Evolutionary conservation across 2,797 vertebrate species (phyloP), one percentile per base, ranked within the genome.

Genomic region (Trachops cirrhosus): DNA sequence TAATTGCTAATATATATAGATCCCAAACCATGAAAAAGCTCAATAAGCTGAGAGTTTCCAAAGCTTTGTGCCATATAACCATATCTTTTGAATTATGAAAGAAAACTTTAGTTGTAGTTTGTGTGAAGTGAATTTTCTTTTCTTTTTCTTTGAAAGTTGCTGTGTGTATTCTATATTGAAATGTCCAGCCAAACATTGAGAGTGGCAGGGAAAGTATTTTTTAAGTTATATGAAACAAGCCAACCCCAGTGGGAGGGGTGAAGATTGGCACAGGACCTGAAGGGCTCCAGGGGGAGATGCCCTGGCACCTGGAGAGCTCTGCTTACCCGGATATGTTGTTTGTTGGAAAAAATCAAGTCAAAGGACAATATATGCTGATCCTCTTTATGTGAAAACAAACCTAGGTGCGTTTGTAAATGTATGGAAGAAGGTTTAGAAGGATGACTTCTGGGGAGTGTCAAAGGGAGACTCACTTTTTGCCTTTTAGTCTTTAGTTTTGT

Each of bases 81-180:
- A 19, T 73, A 48, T 46, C 21, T 71, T 80, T 29, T 67, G 16
- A 83, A 32, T 67, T 37, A 50, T 39, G 6, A 70, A 34, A 74
- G 59, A 64, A 44, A 68, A 82, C 19, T 74, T 86, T 9, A 67
- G 46, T 62, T 94, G 41, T 22, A 50, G 22, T 91, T 90, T 82
- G 14, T 86, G 34, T 62, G 39, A 83, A 48, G 64, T 57, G 48
- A 89, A 64, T 54, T 82, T 86, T 70, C 14, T 94, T 83, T 80
- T 94, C 11, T 77, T 59, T 48, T 95, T 90, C 18, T 29, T 79
- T 93, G 37, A 88, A 94, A 88, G 73, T 67, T 87, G 52, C 52
- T 67, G 1, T 34, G 52, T 78, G 15, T 83, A 64, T 34, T 7
- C 3, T 68, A 12, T 71, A 7, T 93, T 75, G 44, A 82, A 86